Percentiles rank a stretch among this genome's conserved stretches.
These are phyloP conservation scores for Gymnarchus niloticus DNA, from an alignment of 2,113 vertebrate genomes.

Conservation along the genomic window DNA sequence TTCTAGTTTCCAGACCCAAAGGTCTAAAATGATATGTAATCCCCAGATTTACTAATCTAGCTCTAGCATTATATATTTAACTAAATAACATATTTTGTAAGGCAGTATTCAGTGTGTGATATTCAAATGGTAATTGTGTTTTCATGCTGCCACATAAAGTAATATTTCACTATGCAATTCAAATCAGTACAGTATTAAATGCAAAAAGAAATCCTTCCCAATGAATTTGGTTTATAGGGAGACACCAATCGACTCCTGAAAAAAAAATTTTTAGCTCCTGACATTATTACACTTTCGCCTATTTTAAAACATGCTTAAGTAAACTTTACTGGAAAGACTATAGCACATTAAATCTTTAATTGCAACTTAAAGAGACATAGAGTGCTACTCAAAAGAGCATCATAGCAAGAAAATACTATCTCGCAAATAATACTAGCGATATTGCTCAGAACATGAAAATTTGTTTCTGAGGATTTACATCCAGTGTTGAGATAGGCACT, in stretches of 20 bases:
- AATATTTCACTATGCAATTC: slow-evolving; percentile 4
- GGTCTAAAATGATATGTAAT: not conserved
- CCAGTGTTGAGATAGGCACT: no score
- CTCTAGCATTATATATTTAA: not conserved
- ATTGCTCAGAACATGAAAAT: no score
- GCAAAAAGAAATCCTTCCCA: not conserved
- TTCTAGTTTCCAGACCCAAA: no score
- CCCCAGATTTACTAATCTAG: slow-evolving; percentile 7
- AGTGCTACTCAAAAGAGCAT: not conserved
- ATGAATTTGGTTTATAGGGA: not conserved
- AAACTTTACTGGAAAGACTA: no score
- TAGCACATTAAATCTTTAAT: not conserved
- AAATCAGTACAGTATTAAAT: not conserved
- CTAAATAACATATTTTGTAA: not conserved
- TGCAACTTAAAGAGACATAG: not conserved
- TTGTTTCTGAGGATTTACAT: no score
- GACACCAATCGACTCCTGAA: not conserved
- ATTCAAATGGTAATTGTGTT: slow-evolving; percentile 7
- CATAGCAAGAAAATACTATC: no score
- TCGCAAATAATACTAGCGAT: no score
- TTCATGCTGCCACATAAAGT: not conserved
- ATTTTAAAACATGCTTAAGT: not conserved
- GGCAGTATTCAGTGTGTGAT: not conserved
- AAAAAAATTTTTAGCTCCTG: not conserved
- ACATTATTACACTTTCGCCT: not conserved